Evolutionary conservation across 2,113 vertebrate species (phyloP), one percentile per base, ranked within the genome.

Genomic region (Rynchops niger): DNA sequence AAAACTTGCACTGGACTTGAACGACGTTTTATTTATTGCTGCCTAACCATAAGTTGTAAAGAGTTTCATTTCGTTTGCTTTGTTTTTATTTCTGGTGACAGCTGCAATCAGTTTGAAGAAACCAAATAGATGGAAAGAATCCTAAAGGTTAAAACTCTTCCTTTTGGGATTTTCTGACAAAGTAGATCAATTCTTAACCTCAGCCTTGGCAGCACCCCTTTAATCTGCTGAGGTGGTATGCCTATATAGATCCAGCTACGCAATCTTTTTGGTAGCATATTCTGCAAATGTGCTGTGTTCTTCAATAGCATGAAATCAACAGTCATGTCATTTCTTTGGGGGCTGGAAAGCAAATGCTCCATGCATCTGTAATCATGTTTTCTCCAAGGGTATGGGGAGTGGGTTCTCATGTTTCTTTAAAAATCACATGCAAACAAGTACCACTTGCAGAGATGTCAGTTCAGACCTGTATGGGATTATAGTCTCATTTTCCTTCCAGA

Each of bases 91-190:
- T 82, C 92, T 96, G 52, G 34, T 76, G 94, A 94, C 90, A 94
- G 92, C 69, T 82, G 62, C 76, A 86, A 95, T 88, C 67, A 52
- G 86, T 92, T 88, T 79, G 73, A 90, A 92, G 70, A 79, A 92
- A 71, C 56, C 65, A 93, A 96, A 94, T 59, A 88, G 93, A 95
- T 49, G 82, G 85, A 93, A 94, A 93, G 88, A 91, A 96, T 95
- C 90, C 61, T 86, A 94, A 94, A 96, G 95, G 97, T 95, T 97
- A 95, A 87, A 94, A 78, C 53, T 53, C 80, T 86, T 83, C 72
- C 87, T 96, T 88, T 94, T 71, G 93, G 95, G 90, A 94, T 93
- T 94, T 95, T 93, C 76, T 96, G 89, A 95, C 97, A 83, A 93
- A 93, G 71, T 2, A 91, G 87, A 97, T 97, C 82, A 96, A 92